Evolutionary conservation across 2,888 invertebrate genomes (phyloP), one percentile per base, ranked within the genome.

Genomic region (Lithophane semibrunnea): DNA sequence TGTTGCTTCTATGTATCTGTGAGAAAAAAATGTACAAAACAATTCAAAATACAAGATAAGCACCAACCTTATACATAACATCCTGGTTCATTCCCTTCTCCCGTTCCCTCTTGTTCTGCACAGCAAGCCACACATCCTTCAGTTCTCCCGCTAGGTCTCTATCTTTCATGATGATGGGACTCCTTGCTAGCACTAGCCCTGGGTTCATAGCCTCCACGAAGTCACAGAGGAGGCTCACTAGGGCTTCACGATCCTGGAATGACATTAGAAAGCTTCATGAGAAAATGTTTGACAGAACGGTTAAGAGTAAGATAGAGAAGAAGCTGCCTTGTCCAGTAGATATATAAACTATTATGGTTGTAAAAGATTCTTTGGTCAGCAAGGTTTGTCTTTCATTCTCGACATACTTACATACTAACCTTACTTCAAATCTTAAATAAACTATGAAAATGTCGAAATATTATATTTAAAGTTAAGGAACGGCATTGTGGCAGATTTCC

Each of bases 131-230:
- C 1, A 98, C 97, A 90, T 98, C 98, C 91, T 98, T 98, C 42
- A 98, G 93, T 91, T 98, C 98, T 0, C 98, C 98, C 0, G 98
- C 97, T 79, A 98, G 95, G 91, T 98, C 98, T 44, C 98, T 95
- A 89, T 98, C 98, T 88, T 97, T 97, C 52, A 98, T 91, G 84
- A 98, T 97, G 21, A 97, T 91, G 3, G 97, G 97, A n/a, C 87
- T 93, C 90, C 98, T 95, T 47, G 97, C 95, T 84, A 98, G 95
- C 81, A 96, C 92, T 54, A 98, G 93, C 0, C 97, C 98, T 7
- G 97, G 97, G 90, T 98, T 98, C 97, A 98, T 98, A 24, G 97
- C 97, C 91, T 98, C 98, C 56, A 98, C 97, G 91, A 98, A 98
- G 93, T 98, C 98, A 89, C 98, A 97, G 86, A 98, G 97, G 29